phyloP scores from a whole-genome alignment of 2,797 vertebrate genomes.

The Saxicola maurus region DNA sequence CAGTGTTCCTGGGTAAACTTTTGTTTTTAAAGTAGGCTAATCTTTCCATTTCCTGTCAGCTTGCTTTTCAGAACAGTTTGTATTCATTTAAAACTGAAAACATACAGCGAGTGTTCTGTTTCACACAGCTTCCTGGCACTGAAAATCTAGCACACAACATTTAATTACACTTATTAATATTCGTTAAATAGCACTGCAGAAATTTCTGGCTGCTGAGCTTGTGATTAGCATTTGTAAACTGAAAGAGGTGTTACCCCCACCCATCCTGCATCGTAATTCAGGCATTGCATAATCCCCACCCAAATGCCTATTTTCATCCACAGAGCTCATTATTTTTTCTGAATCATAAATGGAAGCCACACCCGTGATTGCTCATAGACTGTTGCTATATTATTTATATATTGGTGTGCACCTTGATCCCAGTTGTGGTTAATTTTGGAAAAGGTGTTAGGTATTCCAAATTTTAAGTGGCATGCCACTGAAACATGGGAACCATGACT shows the following conservation, averaged over 20 bases:
- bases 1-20: background rate
- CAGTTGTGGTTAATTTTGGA: background rate
- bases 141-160: background rate
- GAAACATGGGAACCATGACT: slow-evolving; percentile 24
- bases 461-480: background rate
- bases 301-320: slow-evolving; percentile 61
- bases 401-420: slow-evolving; percentile 4
- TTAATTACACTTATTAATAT: slow-evolving; percentile 32
- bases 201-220: slow-evolving; percentile 14
- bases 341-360: slow-evolving; percentile 62
- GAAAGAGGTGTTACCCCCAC: slow-evolving; percentile 26
- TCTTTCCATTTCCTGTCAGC: background rate
- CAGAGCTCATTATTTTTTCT: slow-evolving; percentile 63
- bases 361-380: slow-evolving; percentile 54
- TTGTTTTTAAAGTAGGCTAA: background rate
- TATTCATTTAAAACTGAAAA: background rate
- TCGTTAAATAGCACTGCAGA: slow-evolving; percentile 2
- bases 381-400: slow-evolving; percentile 28
- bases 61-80: background rate
- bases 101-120: background rate
- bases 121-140: background rate
- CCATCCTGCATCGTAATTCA: slow-evolving; percentile 40
- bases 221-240: slow-evolving; percentile 37
- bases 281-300: slow-evolving; percentile 54
- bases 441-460: background rate